A percentile compares a stretch with the other conserved stretches of the same genome.
Evolutionary conservation across 2,797 vertebrate genomes (phyloP).

Genomic region (Hoplostethus mediterraneus): DNA sequence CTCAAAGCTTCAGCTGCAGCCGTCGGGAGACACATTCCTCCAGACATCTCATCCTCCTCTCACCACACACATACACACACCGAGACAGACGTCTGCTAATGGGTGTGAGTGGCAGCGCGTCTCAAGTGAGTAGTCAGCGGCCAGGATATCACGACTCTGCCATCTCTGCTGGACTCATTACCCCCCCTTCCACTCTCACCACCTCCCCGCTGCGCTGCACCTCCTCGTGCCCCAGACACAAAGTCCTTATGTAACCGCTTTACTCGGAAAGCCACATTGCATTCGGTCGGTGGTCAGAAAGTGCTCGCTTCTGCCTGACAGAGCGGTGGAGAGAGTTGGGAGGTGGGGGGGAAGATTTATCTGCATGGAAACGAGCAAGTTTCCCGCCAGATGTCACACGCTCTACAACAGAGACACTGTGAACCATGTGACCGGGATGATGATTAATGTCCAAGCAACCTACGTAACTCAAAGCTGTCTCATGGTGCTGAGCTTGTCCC

Average conservation of each 20-base stretch:
- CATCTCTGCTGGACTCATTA: conserved; percentile 66
- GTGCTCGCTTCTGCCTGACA: conserved; percentile 58
- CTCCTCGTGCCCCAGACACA: conserved; percentile 59
- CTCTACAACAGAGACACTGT: conserved; percentile 31
- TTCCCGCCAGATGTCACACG: conserved; percentile 46
- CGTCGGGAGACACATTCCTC: conserved; percentile 52
- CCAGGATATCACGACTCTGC: conserved; percentile 47
- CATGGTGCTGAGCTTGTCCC: conserved; percentile 44
- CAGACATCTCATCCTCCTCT: conserved; percentile 23
- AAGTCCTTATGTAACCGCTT: conserved; percentile 70
- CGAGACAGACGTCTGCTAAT: conserved; percentile 45
- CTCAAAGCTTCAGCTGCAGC: conserved; percentile 35
- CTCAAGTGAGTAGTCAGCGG: conserved; percentile 32
- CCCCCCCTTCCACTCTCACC: conserved; percentile 36
- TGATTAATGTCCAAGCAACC: conserved; percentile 41
- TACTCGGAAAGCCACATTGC: conserved; percentile 66
- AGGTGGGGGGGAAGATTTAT: conserved; percentile 34
- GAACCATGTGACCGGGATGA: conserved; percentile 15
- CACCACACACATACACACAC: conserved; percentile 12
- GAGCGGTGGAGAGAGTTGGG: conserved; percentile 33
- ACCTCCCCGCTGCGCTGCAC: conserved; percentile 42
- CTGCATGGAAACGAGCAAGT: conserved; percentile 50
- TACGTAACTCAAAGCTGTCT: conserved; percentile 17
- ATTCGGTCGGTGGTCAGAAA: conserved; percentile 63
- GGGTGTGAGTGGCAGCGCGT: conserved; percentile 38